Evolutionary conservation across 2,888 invertebrate species (phyloP).

Genomic region (Petrophora chlorosata): DNA sequence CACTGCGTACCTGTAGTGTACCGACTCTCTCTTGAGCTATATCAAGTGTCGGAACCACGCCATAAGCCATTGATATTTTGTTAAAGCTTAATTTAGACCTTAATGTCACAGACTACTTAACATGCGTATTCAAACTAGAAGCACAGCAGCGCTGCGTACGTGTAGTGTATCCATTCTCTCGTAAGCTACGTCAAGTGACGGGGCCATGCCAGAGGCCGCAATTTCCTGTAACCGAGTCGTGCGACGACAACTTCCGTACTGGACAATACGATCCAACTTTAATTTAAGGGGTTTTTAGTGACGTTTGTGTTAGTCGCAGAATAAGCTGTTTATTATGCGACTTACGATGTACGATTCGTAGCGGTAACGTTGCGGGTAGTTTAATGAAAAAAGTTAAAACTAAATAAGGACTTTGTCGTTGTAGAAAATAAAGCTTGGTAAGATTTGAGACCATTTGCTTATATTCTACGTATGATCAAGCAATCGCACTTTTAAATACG

Average conservation of each 20-base stretch:
- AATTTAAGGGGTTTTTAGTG: conserved; percentile 51
- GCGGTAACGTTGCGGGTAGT: no score
- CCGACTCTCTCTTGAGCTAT: no score
- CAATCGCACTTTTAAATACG: no score
- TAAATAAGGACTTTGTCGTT: no score
- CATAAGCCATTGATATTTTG: not conserved
- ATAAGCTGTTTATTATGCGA: conserved; percentile 4
- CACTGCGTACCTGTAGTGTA: no score
- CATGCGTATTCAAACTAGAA: conserved; percentile 5
- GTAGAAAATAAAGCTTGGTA: no score
- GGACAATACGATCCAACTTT: conserved; percentile 55
- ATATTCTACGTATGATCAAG: no score
- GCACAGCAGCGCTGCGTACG: conserved; percentile 1
- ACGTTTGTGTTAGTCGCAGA: conserved; percentile 31
- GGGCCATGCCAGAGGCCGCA: conserved; percentile 43
- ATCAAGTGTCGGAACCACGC: no score
- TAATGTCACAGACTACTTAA: conserved; percentile 6
- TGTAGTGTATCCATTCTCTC: conserved; percentile 3
- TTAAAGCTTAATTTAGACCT: not conserved
- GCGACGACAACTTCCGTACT: conserved; percentile 41
- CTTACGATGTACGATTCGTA: no score
- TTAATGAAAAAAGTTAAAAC: no score
- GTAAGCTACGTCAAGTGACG: conserved; percentile 22
- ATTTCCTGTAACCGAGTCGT: conserved; percentile 59
- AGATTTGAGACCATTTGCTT: no score